phyloP scores from a whole-genome alignment of 2,888 invertebrate genomes.

The Notocelia uddmanniana region DNA sequence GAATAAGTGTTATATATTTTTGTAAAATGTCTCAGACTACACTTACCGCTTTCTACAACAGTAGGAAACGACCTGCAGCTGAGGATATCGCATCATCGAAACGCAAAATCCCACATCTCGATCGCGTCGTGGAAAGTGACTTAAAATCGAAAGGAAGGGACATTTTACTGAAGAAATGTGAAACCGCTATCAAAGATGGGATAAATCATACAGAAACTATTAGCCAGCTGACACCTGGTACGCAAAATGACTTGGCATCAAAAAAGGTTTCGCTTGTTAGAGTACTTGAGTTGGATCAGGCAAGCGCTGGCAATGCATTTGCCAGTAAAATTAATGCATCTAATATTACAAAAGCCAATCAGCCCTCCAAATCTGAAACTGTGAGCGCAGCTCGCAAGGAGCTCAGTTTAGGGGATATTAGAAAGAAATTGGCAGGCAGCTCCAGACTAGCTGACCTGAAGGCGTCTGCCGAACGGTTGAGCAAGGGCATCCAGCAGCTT shows the following conservation, averaged over 20 bases:
- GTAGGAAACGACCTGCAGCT: slow-evolving; percentile 90
- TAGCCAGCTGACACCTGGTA: neutral
- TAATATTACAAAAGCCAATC: slow-evolving; percentile 60
- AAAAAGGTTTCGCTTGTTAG: slow-evolving; percentile 8
- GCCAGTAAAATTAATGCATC: slow-evolving; percentile 68
- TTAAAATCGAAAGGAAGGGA: slow-evolving; percentile 58
- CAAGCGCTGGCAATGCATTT: slow-evolving; percentile 58
- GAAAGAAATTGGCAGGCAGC: slow-evolving; percentile 88
- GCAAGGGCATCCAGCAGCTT: slow-evolving; percentile 87
- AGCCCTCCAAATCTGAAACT: slow-evolving; percentile 66
- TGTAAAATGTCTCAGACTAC: slow-evolving; percentile 90
- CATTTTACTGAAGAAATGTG: slow-evolving; percentile 52
- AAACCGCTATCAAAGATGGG: slow-evolving; percentile 43
- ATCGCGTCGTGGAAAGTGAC: slow-evolving; percentile 60
- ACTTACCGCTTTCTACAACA: slow-evolving; percentile 90
- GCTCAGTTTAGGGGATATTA: slow-evolving; percentile 89
- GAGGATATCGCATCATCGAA: slow-evolving; percentile 87
- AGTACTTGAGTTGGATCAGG: slow-evolving; percentile 14
- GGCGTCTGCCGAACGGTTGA: slow-evolving; percentile 88
- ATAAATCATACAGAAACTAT: slow-evolving; percentile 34
- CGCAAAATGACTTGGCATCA: slow-evolving; percentile 4
- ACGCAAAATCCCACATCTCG: slow-evolving; percentile 79
- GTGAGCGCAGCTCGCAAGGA: slow-evolving; percentile 84
- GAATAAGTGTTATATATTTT: slow-evolving; percentile 11
- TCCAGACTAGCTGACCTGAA: slow-evolving; percentile 89